Percentiles rank a stretch among this genome's conserved stretches.
phyloP scores from a whole-genome alignment of 2,113 vertebrate genomes.

The Bagarius yarrelli region DNA sequence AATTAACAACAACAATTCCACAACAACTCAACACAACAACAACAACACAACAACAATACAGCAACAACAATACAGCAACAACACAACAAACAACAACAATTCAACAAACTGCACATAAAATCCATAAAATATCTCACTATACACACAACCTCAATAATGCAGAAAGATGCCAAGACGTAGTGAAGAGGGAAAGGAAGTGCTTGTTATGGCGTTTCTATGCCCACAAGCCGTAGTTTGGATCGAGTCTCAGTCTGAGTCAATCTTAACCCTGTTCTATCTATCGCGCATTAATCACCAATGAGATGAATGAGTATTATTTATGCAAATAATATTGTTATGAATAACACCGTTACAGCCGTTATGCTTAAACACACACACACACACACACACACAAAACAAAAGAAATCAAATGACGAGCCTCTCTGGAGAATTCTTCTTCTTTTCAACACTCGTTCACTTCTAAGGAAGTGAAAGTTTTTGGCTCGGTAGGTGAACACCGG shows the following conservation, averaged over 20 bases:
- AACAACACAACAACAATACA: too few relatives aligned
- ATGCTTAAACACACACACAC: not conserved
- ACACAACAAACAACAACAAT: too few relatives aligned
- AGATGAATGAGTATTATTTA: not conserved
- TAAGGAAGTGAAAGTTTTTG: conserved; percentile 21
- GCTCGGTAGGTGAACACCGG: not conserved
- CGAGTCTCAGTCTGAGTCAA: conserved; percentile 13
- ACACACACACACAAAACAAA: not conserved
- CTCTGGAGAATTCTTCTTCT: not conserved
- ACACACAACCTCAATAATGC: conserved; percentile 23
- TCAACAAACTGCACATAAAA: too few relatives aligned
- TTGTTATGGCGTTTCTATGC: conserved; percentile 35
- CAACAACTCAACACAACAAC: too few relatives aligned
- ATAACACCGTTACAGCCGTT: not conserved
- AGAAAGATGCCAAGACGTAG: conserved; percentile 3
- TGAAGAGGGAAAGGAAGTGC: conserved; percentile 21
- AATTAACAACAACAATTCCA: too few relatives aligned
- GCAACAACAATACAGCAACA: too few relatives aligned
- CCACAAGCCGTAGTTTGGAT: not conserved
- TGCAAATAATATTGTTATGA: conserved; percentile 12
- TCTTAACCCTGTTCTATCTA: not conserved
- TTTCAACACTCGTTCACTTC: conserved; percentile 2
- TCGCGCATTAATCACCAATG: not conserved
- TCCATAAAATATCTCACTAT: conserved; percentile 14
- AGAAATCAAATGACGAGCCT: conserved; percentile 3